A percentile compares a stretch with the other conserved stretches of the same genome.
phyloP scores from a whole-genome alignment of 2,113 vertebrate genomes.

The Heterochromis multidens region DNA sequence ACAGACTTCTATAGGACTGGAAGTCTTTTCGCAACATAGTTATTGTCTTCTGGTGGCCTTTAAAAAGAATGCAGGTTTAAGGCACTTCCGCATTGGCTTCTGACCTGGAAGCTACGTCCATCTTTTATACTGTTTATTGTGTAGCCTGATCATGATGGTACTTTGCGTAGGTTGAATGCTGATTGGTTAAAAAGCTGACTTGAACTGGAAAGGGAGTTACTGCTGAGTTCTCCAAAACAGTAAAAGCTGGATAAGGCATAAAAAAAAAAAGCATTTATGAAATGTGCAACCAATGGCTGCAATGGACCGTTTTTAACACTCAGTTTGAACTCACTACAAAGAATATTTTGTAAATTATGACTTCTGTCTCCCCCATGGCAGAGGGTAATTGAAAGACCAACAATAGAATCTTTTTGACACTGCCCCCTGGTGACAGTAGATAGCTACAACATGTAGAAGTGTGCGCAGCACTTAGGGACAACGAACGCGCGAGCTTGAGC shows the following conservation, averaged over 20 bases:
- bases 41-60: no score
- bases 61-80: no score
- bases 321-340: no score
- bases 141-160: no score
- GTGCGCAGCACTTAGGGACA: neutral
- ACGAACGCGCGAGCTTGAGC: no score
- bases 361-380: accelerated
- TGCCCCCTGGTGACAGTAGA: neutral
- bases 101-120: no score
- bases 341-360: neutral
- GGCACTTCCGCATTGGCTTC: no score
- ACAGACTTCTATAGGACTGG: no score
- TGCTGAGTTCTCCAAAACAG: neutral
- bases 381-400: accelerated
- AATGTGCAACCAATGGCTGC: neutral
- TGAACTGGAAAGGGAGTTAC: neutral
- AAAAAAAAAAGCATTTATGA: neutral
- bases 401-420: neutral
- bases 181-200: neutral
- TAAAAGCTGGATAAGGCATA: neutral
- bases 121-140: no score
- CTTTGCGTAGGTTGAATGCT: neutral
- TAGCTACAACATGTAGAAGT: neutral
- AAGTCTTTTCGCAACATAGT: no score
- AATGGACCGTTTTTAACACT: neutral